Evolutionary conservation across 2,113 vertebrate species (phyloP), one percentile per base, ranked within the genome.

Genomic region (Stictonetta naevosa): DNA sequence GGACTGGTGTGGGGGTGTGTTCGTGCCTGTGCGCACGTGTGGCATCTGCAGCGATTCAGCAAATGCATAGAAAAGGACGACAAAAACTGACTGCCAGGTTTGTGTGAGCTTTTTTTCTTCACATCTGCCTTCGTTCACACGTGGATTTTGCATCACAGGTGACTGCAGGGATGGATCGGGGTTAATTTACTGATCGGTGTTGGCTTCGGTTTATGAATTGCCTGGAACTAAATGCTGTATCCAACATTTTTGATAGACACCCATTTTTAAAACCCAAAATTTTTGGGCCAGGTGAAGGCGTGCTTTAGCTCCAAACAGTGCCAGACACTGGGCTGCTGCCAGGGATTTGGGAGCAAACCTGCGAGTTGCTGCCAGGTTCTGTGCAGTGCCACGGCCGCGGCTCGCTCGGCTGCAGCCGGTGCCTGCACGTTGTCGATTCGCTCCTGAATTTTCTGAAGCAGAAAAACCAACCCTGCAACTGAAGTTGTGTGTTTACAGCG

Each of bases 21-120:
- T 6, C 14, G 40, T 22, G 23, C 11, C 21, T 0, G 4, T 14
- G 6, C 0, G 1, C 10, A 4, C 1, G 12, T 67, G 42, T 73
- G 71, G 42, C 52, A 68, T 58, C 79, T 6, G 0, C 36, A 8
- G 72, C 46, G 59, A 33, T 62, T 76, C 56, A 69, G 42, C 34
- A 73, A 38, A 83, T 33, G 62, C 26, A 31, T 60, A 68, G n/a
- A 36, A 36, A 46, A 16, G 21, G 15, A 25, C 4, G 53, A 44
- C n/a, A 33, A 66, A 52, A 76, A 59, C 29, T 56, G 76, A 76
- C 62, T 84, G 66, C 34, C 50, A 76, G 48, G 53, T 93, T 92
- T 59, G 31, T 40, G 59, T 14, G 68, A 88, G 72, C 18, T 62
- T 92, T 80, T 69, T 7, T 71, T 8, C 7, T 84, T 82, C 38